Base-by-base conservation (phyloP, 1,140 invertebrate species). In the Bemisia tabaci region DNA sequence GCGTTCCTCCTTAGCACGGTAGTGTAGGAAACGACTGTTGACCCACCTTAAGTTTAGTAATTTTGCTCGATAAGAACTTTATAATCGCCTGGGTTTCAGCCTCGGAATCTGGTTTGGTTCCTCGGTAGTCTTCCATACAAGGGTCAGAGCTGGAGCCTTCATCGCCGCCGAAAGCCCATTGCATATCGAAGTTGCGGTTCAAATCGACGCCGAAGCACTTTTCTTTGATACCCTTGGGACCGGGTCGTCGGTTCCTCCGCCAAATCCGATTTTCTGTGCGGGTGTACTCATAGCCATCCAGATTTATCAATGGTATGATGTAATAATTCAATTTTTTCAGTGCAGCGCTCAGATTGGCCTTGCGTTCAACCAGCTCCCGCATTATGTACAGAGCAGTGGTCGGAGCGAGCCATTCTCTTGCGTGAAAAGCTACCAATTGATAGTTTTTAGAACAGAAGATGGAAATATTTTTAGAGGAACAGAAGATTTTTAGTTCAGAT, bases 321-420 rank as follows among this genome's bases (percentile, higher is more conserved):
- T 87, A 85, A 87, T 87, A 90, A 39, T 87, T 84, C 67, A 83
- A 78, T 58, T 75, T 76, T 33, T 83, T 75, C 66, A 84, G 78
- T 26, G 76, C 77, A 61, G 84, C 77, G 17, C 86, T 80, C n/a
- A 90, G 78, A 66, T 84, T 80, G 24, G 86, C 81, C 74, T 83
- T 86, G 71, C 86, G 86, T 73, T 88, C 86, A 1, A 88, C 84
- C 62, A 95, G 77, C 74, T 92, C 85, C 72, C 88, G 87, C 26
- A 92, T 82, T 22, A 95, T 86, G 74, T 85, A 95, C 22, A 91
- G 86, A 12, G 90, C 87, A 0, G 89, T 88, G 0, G 93, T 91
- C 1, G 91, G 87, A 61, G 91, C 85, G 66, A 96, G 92, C 93
- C 94, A 96, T 80, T 96, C 93, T 48, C 93, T 77, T 0, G 92